Percentiles rank a stretch among this genome's conserved stretches.
Evolutionary conservation across 2,797 vertebrate species (phyloP).

Genomic region (Scarus forsteni): DNA sequence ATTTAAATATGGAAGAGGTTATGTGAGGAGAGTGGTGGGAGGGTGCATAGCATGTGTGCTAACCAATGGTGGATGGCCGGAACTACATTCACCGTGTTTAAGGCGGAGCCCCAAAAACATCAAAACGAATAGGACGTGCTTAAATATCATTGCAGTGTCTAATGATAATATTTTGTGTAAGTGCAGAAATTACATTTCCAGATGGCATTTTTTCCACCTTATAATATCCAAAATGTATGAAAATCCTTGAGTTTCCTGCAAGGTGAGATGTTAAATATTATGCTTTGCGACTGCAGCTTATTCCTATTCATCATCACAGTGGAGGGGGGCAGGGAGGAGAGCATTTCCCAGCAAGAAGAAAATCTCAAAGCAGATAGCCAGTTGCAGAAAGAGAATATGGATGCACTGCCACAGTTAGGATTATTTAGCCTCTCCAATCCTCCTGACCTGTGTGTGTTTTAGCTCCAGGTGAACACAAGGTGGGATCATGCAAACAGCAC

Average conservation of each 20-base stretch:
- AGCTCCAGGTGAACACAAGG: conserved; percentile 31
- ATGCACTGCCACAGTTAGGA: conserved; percentile 48
- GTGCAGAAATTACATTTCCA: no score
- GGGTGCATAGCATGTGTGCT: conserved; percentile 8
- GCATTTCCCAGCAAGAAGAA: conserved; percentile 44
- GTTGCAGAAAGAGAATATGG: conserved; percentile 30
- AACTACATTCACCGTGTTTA: conserved; percentile 9
- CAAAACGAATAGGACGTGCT: not conserved
- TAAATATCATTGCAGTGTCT: conserved; percentile 1
- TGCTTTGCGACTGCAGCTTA: not conserved
- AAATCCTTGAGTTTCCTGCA: not conserved
- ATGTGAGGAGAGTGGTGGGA: conserved; percentile 35
- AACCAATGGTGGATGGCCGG: conserved; percentile 24
- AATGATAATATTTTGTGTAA: not conserved
- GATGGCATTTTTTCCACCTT: not conserved
- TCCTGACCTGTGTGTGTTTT: conserved; percentile 47
- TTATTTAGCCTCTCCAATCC: conserved; percentile 41
- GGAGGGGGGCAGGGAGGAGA: not conserved
- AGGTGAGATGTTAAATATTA: not conserved
- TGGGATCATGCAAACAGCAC: conserved; percentile 40
- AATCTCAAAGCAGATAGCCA: conserved; percentile 24
- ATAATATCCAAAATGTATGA: not conserved
- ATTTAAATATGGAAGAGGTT: conserved; percentile 25
- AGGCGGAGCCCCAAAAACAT: conserved; percentile 5
- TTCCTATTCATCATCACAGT: conserved; percentile 7